Base-by-base conservation (phyloP, 35 echinoderm and acorn worm genomes). In the Apostichopus californicus region DNA sequence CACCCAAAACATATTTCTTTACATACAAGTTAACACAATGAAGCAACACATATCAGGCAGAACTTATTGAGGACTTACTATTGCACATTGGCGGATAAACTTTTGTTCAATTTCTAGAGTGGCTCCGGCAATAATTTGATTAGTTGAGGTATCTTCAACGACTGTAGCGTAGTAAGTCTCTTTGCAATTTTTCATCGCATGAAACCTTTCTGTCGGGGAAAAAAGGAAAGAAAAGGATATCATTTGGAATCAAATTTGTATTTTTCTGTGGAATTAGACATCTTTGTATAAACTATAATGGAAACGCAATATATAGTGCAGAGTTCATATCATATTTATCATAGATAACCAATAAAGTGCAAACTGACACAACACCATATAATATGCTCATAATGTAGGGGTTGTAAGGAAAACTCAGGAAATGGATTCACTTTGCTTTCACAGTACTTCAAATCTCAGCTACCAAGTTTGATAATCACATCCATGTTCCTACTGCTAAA, bases 71-170 rank as follows among this genome's bases (percentile, higher is more conserved):
- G 28, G 28, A 34, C 28, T 96, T 88, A 98, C 97, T 73, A 83
- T 77, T 80, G 93, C 92, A 90, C 97, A 98, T 55, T 87, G 82
- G 80, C 91, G 93, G 26, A 93, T 96, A 77, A 94, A 95, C 71
- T 98, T 98, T 83, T 93, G 93, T 80, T 98, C 97, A 10, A 96
- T 78, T 78, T 94, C 86, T 26, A 98, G 75, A 25, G 91, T 98
- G 83, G 87, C 97, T 60, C 90, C 12, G 15, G 94, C 97, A n/a
- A 98, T 88, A 17, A 98, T 90, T 80, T 88, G 78, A 60, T 88
- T 60, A 22, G 7, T 91, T 34, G 63, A 91, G 18, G 93, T 94
- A 71, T 98, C 95, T 70, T 96, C 94, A 66, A 98, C 89, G 1
- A 98, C 97, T 79, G 77, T 93, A 12, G 94, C 89, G 79, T 93